Base-by-base conservation (phyloP, 2,113 vertebrate species). In the Grammomys dolichurus region DNA sequence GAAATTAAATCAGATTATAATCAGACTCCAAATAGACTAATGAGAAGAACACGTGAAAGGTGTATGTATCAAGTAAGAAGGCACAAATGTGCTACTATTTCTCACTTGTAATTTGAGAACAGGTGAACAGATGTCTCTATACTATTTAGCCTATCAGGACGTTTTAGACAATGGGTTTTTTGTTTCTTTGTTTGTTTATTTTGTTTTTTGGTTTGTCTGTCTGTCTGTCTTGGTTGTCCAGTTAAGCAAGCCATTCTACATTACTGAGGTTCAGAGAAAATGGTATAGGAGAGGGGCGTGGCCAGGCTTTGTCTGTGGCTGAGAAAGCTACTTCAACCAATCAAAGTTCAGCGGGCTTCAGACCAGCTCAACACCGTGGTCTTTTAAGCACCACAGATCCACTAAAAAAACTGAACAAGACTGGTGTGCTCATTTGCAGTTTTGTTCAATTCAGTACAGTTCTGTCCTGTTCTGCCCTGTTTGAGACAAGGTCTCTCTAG, bases 71-170 rank as follows among this genome's bases (percentile, higher is more conserved):
- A 85, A 78, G 6, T 63, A 40, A 46, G 63, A 85, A 91, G 56
- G 9, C 31, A 73, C 36, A 58, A 0, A 36, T 73, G 4, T 72
- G 87, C 36, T 78, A 85, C 46, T 63, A 56, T 56, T 89, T 93
- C 31, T 86, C 22, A 58, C 12, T 93, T 95, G 69, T 12, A 69
- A 80, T 73, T 94, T 85, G 81, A 91, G 63, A 84, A 90, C 36
- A 58, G 80, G 56, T 69, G 81, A 63, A 67, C 7, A 91, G 13
- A 51, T 51, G 48, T 20, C 2, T 3, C 56, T 11, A 24, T 46
- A 77, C 69, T 43, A 46, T 48, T 87, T 82, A 48, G 48, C 58
- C 9, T 77, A 14, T 4, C 48, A 87, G 56, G 6, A 65, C 19
- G 46, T 33, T 65, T 88, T 80, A 24, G 24, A 73, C 19, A 70